phyloP scores from a whole-genome alignment of 2,888 invertebrate genomes.

The Brachypalpus laphriformis region DNA sequence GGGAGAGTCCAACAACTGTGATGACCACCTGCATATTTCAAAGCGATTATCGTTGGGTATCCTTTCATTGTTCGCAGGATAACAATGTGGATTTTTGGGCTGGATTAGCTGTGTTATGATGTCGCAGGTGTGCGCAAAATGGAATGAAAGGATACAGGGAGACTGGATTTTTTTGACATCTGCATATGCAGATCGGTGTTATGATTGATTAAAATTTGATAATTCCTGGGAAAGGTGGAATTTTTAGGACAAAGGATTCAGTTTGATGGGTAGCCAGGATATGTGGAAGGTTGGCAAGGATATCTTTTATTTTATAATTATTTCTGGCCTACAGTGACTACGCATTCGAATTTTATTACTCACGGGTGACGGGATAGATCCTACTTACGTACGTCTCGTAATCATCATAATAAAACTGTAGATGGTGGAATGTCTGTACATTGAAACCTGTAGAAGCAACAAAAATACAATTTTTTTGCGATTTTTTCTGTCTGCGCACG shows the following conservation, averaged over 20 bases:
- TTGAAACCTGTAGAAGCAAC: too few species aligned
- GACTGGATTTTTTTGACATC: slow-evolving; percentile 37
- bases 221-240: not conserved
- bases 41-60: slow-evolving; percentile 17
- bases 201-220: slow-evolving; percentile 49
- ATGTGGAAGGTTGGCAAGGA: too few species aligned
- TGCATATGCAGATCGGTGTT: slow-evolving; percentile 33
- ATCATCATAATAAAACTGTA: too few species aligned
- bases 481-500: too few species aligned
- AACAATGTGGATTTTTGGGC: slow-evolving; percentile 40
- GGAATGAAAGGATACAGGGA: slow-evolving; percentile 18
- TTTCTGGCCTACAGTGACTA: too few species aligned
- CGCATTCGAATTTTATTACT: too few species aligned
- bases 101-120: slow-evolving; percentile 43
- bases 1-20: not conserved
- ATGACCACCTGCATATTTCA: slow-evolving; percentile 67
- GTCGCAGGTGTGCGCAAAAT: slow-evolving; percentile 47
- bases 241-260: not conserved
- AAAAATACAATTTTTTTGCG: too few species aligned
- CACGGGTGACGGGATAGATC: too few species aligned
- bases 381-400: too few species aligned
- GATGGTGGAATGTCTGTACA: too few species aligned
- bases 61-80: slow-evolving; percentile 46
- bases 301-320: too few species aligned
- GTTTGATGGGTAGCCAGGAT: not conserved